A percentile compares a stretch with the other conserved stretches of the same genome.
phyloP scores from a whole-genome alignment of 2,113 vertebrate genomes.

The Chaetura pelagica region DNA sequence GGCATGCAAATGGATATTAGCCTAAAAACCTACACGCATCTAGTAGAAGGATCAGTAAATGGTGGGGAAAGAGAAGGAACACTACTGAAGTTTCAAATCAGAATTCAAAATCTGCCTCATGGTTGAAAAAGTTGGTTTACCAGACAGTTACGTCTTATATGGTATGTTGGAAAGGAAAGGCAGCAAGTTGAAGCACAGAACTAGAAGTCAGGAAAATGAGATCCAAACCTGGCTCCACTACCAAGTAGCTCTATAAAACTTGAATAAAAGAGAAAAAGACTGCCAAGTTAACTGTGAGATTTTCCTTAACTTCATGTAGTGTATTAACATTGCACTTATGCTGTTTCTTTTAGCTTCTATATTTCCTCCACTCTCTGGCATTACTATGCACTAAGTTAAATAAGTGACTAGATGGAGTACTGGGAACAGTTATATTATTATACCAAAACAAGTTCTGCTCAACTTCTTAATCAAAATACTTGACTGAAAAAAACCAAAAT shows the following conservation, averaged over 20 bases:
- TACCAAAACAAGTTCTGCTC: not conserved
- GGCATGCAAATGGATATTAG: constrained; percentile 70
- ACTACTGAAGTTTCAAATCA: constrained; percentile 50
- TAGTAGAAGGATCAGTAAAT: constrained; percentile 33
- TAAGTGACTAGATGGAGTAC: not conserved
- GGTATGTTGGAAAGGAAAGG: constrained; percentile 56
- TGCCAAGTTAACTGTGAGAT: constrained; percentile 49
- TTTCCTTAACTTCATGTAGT: constrained; percentile 47
- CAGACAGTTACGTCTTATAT: constrained; percentile 59
- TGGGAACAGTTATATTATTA: not conserved
- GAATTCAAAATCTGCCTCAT: constrained; percentile 59
- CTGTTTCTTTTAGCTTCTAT: constrained; percentile 45
- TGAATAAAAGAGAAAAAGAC: constrained; percentile 19
- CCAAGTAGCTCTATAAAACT: constrained; percentile 47
- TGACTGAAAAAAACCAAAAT: not conserved
- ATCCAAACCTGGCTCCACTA: constrained; percentile 57
- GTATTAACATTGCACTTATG: constrained; percentile 64
- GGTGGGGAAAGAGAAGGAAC: constrained; percentile 39
- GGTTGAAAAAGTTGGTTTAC: constrained; percentile 59
- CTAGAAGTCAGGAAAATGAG: constrained; percentile 51
- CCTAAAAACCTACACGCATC: constrained; percentile 58
- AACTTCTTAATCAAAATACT: constrained; percentile 19
- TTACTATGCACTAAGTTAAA: not conserved
- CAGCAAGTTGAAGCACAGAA: constrained; percentile 47
- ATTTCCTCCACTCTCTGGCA: constrained; percentile 12